Base-by-base conservation (phyloP, 2,797 vertebrate species). In the Tarsius wallacei region DNA sequence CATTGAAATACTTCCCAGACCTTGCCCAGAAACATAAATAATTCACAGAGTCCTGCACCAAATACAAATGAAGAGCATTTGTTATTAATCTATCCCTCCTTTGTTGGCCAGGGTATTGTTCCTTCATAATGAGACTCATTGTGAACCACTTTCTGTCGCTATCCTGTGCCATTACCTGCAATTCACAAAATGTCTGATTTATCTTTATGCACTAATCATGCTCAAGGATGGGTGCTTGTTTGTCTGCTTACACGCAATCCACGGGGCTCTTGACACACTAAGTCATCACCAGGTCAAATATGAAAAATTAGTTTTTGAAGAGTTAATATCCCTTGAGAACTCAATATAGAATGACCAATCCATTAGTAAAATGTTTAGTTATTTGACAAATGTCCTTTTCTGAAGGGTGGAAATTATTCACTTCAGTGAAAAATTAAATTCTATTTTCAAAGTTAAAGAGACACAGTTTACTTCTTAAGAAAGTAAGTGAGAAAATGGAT, bases 1-100 rank as follows among this genome's bases (percentile, higher is more conserved):
- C 96, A 88, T 28, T 97, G 90, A 98, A 98, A 91, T 64, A 98
- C 90, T 97, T 95, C 17, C 71, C 71, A 94, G 91, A 83, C 95
- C 90, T 59, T 82, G 76, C 61, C 15, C 78, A 91, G 95, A 80
- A 84, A 61, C 92, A 96, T 96, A 97, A 98, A 97, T 96, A 98
- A 97, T 86, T 93, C 76, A 90, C 78, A 94, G 42, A 96, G n/a
- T 21, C 49, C 31, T 90, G 13, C 61, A 83, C 93, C 85, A 98
- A 95, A 97, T 82, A 96, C 74, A 97, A 96, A 96, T 88, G 93
- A 24, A 4, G 73, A 96, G 57, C 88, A 94, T 94, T 90, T 95
- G 91, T 92, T 94, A 88, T 96, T 94, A 97, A 96, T 90, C 36
- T 42, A 87, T 82, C 16, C 64, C 77, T 83, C 74, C 97, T 90